These are phyloP conservation scores for Hyles vespertilio DNA, from an alignment of 1,140 invertebrate genomes.

Conservation along the genomic window DNA sequence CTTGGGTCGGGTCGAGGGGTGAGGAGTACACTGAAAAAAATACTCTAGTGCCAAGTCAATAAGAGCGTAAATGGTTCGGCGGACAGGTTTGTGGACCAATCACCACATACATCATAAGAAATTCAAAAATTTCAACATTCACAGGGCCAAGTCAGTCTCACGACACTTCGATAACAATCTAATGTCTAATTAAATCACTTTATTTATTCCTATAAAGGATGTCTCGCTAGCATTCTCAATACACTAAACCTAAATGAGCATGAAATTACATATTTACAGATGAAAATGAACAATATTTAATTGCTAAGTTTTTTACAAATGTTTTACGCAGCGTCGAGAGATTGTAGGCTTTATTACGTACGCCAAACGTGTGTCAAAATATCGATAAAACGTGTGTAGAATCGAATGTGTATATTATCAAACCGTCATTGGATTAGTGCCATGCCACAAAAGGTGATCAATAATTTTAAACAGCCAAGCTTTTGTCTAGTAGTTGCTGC, in stretches of 20 bases:
- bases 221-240: slow-evolving; percentile 71
- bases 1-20: slow-evolving; percentile 65
- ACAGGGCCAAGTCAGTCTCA: slow-evolving; percentile 16
- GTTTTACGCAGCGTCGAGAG: too few species aligned
- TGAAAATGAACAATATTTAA: slow-evolving; percentile 3
- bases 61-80: slow-evolving; percentile 59
- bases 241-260: slow-evolving; percentile 61
- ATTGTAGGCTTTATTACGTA: too few species aligned
- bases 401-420: too few species aligned
- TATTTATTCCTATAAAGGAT: slow-evolving; percentile 39
- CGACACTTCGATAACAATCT: not conserved
- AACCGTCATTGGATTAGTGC: too few species aligned
- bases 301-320: not conserved
- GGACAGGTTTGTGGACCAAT: slow-evolving; percentile 29
- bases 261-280: slow-evolving; percentile 55
- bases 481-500: too few species aligned
- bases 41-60: slow-evolving; percentile 74
- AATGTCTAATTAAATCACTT: not conserved
- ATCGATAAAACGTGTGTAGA: too few species aligned
- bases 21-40: slow-evolving; percentile 75
- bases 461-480: too few species aligned
- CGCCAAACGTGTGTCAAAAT: too few species aligned
- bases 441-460: too few species aligned
- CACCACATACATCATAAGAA: slow-evolving; percentile 11
- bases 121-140: slow-evolving; percentile 18